Evolutionary conservation across 2,888 invertebrate species (phyloP), one percentile per base, ranked within the genome.

Genomic region (Acleris holmiana): DNA sequence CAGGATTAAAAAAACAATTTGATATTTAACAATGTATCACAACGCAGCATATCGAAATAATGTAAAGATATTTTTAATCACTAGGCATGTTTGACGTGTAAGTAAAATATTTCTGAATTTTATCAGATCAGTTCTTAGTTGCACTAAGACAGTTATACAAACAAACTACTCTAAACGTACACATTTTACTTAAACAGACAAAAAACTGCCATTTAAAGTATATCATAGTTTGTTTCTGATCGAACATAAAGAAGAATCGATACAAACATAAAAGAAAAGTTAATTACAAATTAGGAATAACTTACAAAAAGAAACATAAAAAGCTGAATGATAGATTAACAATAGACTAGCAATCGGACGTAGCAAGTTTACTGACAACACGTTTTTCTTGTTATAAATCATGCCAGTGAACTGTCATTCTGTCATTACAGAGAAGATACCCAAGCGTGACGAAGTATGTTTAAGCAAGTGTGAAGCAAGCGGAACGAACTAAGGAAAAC

Each of bases 381-480:
- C 29, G 8, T 29, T 29, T 29, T 29, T 7, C 8, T 29, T 29
- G 29, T 29, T 29, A 35, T 4, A 13, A 35, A 35, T 13, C 35
- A 35, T 35, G 35, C 35, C 35, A 44, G 35, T 19, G 41, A 61
- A 49, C 41, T 41, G 51, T 29, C 18, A 35, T 59, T 19, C 35
- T 55, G 55, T 55, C 55, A 53, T 53, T 29, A 44, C 59, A 80
- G 67, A 74, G 72, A 77, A 73, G 72, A 79, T 75, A 79, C 76
- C 78, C 78, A 79, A 85, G 85, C 85, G 76, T 79, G 74, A 67
- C 61, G 61, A 75, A 80, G 71, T 73, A 77, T 74, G 68, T 72
- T 79, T 76, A 84, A 76, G 85, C 82, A 75, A 83, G 85, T 86
- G 82, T 76, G 85, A 85, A 85, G 84, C 86, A 85, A 84, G 82